These are phyloP conservation scores for Probaryconus sp. DNA, from an alignment of 1,140 invertebrate species.

Conservation along the genomic window DNA sequence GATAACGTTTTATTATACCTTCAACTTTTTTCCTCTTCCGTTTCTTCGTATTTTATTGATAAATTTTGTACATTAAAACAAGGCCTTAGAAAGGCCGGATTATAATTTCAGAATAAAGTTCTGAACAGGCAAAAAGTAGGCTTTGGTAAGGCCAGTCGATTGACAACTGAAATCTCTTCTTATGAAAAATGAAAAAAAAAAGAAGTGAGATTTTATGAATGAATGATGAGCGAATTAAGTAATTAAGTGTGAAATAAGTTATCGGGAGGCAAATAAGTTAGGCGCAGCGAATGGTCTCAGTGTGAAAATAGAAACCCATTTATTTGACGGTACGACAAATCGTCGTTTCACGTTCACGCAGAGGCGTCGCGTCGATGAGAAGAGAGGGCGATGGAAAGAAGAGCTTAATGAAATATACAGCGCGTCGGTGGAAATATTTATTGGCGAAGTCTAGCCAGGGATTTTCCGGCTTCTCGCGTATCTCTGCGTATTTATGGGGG, in stretches of 20 bases:
- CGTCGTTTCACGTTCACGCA: slow-evolving; percentile 45
- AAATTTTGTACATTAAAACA: too few relatives aligned
- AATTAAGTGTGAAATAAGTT: slow-evolving; percentile 60
- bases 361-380: slow-evolving; percentile 60
- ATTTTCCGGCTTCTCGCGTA: slow-evolving; percentile 56
- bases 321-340: slow-evolving; percentile 57
- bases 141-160: too few relatives aligned
- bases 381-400: slow-evolving; percentile 59
- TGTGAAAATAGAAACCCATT: slow-evolving; percentile 58
- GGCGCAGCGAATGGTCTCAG: slow-evolving; percentile 32
- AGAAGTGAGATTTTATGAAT: slow-evolving; percentile 39
- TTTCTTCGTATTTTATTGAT: too few relatives aligned
- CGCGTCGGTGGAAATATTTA: slow-evolving; percentile 58
- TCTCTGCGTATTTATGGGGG: slow-evolving; percentile 47
- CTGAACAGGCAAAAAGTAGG: too few relatives aligned
- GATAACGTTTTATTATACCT: too few relatives aligned
- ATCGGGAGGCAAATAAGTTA: slow-evolving; percentile 49
- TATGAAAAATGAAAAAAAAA: too few relatives aligned
- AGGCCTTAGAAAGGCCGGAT: too few relatives aligned
- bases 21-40: too few relatives aligned
- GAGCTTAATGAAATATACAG: slow-evolving; percentile 62
- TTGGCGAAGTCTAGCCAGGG: slow-evolving; percentile 44
- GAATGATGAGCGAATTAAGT: slow-evolving; percentile 52
- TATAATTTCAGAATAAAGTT: too few relatives aligned
- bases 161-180: too few relatives aligned